Evolutionary conservation across 2,113 vertebrate species (phyloP).

Genomic region (Cinclus mexicanus): DNA sequence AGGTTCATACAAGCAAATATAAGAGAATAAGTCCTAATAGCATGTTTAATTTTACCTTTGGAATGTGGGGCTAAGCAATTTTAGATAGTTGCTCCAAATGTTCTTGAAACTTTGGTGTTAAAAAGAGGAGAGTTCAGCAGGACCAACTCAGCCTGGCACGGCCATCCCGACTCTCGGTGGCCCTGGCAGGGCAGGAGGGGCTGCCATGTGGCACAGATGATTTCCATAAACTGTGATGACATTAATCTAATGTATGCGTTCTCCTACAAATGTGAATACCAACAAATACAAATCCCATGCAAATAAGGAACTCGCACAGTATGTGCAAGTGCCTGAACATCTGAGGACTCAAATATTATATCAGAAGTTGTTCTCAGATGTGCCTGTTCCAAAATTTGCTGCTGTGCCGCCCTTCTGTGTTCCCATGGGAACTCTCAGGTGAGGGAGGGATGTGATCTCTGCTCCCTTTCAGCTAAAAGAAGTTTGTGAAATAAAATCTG

Average conservation of each 20-base stretch:
- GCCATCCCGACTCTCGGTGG: rapidly evolving
- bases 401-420: neutral
- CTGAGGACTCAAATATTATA: conserved; percentile 48
- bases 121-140: rapidly evolving
- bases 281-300: conserved; percentile 61
- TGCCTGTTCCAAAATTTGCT: neutral
- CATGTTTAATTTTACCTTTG: neutral
- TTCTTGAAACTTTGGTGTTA: neutral
- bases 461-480: neutral
- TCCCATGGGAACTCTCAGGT: conserved; percentile 34
- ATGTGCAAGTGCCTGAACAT: conserved; percentile 56
- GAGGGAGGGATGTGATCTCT: neutral
- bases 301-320: neutral
- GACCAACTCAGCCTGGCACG: neutral
- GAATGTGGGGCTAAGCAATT: neutral
- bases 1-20: neutral
- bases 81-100: neutral
- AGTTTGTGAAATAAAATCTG: neutral
- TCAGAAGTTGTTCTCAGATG: neutral
- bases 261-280: conserved; percentile 29
- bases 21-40: neutral
- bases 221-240: conserved; percentile 55
- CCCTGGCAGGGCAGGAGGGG: neutral
- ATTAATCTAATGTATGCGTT: conserved; percentile 39
- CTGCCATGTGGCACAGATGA: conserved; percentile 34